Evolutionary conservation across 2,797 vertebrate species (phyloP), one percentile per base, ranked within the genome.

Genomic region (Acipenser transmontanus): DNA sequence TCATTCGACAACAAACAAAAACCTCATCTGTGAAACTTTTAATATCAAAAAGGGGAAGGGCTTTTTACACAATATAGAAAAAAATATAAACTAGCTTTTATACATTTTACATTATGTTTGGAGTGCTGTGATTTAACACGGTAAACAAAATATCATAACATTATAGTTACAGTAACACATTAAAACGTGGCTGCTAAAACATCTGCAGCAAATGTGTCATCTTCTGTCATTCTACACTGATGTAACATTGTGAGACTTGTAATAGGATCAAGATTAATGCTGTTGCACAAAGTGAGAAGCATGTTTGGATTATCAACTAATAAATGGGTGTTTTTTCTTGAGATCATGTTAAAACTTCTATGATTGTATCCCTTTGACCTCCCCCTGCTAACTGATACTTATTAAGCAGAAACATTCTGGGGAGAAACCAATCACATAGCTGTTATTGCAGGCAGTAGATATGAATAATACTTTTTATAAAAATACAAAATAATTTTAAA

Each of bases 101-200:
- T 34, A 34, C 4, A 34, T 12, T 34, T 47, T 14, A 57, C 56
- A 47, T 59, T 9, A 11, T n/a, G 11, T 57, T 11, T 57, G 54
- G 4, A 11, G 14, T n/a, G 12, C 54, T 56, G n/a, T 48, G 34
- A 13, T 52, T 57, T 49, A 49, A 13, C 11, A 34, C 49, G 17
- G 17, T 14, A 61, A 34, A 61, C 11, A 1, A 47, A 20, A 51
- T 50, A 34, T 51, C 66, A 67, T 61, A 60, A 67, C 66, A 67
- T n/a, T 51, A 49, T 34, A 67, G 34, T 34, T 34, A 34, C 34
- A 34, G 57, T 61, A 60, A 61, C 66, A 66, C 64, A 48, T 17
- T 6, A 17, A 34, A 56, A 17, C 74, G 74, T 76, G 76, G 77
- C 80, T 84, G 73, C 77, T 81, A 82, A 78, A 81, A 82, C 80